phyloP scores from a whole-genome alignment of 2,797 vertebrate genomes.

The Myotis planiceps region DNA sequence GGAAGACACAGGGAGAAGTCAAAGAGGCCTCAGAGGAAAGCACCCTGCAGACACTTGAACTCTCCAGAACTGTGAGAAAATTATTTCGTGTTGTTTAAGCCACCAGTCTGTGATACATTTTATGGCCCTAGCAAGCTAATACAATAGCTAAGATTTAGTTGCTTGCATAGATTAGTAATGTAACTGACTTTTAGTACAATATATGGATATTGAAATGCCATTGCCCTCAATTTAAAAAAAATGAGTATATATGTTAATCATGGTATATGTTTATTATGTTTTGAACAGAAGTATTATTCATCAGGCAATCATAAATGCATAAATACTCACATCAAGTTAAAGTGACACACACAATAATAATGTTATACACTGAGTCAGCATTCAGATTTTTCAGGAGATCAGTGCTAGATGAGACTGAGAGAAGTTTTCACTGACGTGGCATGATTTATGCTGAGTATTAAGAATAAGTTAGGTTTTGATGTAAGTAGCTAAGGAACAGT shows the following conservation, averaged over 20 bases:
- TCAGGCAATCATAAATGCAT: background rate
- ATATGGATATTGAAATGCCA: background rate
- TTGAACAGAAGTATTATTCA: background rate
- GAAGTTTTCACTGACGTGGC: background rate
- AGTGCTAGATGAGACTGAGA: background rate
- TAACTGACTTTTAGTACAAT: conserved; percentile 30
- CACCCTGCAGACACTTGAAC: background rate
- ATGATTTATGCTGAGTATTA: background rate
- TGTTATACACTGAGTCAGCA: background rate
- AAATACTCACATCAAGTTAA: background rate
- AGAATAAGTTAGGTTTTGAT: background rate
- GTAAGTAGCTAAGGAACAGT: background rate
- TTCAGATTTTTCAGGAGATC: conserved; percentile 32
- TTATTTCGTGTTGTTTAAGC: background rate
- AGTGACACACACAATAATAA: background rate
- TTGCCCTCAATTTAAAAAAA: background rate
- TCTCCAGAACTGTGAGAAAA: conserved; percentile 9
- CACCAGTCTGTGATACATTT: background rate
- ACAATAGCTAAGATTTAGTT: background rate
- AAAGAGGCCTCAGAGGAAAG: background rate
- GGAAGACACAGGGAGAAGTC: background rate
- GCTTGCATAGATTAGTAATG: background rate
- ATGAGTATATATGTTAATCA: background rate
- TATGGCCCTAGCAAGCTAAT: background rate
- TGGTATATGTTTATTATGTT: background rate